These are phyloP conservation scores for Heliconius melpomene DNA, from an alignment of 1,140 invertebrate species.

Conservation along the genomic window DNA sequence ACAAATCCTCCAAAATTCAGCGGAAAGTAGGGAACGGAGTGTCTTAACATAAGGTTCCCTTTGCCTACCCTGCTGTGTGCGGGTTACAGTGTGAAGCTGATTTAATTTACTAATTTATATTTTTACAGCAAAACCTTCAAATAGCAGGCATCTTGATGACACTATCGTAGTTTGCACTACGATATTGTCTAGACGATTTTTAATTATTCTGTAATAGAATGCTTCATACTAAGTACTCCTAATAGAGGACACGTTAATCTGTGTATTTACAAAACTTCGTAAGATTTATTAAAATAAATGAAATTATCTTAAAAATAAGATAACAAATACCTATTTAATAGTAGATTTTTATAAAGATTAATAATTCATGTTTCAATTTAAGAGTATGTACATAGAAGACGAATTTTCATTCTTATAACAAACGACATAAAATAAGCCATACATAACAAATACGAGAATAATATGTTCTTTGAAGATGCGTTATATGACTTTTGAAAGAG, in stretches of 20 bases:
- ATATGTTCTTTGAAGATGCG: neutral
- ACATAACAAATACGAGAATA: neutral
- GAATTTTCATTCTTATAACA: neutral
- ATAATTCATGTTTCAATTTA: no score
- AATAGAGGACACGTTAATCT: neutral
- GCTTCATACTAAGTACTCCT: neutral
- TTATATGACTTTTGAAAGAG: neutral
- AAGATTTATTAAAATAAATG: neutral
- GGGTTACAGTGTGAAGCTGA: no score
- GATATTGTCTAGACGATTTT: neutral
- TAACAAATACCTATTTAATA: no score
- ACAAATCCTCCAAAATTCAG: no score
- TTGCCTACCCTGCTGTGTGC: no score
- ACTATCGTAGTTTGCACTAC: neutral
- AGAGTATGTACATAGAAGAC: neutral
- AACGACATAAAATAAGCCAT: neutral
- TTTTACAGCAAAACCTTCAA: no score
- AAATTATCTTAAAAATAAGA: neutral
- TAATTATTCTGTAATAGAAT: slow-evolving; percentile 6
- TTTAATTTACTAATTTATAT: no score
- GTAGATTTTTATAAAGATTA: no score
- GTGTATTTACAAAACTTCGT: neutral
- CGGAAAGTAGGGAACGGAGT: no score
- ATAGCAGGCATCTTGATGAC: no score
- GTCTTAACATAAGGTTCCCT: no score